Conservation (phyloP, 2,888 invertebrate species). For the Pyrocoelia pectoralis region DNA sequence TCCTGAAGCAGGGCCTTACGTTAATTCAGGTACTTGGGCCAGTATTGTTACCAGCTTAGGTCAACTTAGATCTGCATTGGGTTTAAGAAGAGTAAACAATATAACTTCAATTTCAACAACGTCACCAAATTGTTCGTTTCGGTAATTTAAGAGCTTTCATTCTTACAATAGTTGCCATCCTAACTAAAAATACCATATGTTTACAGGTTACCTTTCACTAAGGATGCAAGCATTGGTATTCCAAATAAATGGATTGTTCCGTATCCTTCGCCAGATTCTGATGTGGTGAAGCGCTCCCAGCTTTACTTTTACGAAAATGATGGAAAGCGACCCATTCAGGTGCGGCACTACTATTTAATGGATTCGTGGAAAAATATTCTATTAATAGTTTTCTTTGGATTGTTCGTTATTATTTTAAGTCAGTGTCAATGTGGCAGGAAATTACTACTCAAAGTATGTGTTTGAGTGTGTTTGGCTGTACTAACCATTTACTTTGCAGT, state of each 20-base stretch:
- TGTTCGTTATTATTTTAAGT: conserved; percentile 67
- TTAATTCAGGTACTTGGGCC: conserved; percentile 91
- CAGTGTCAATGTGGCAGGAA: conserved; percentile 68
- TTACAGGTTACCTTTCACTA: conserved; percentile 24
- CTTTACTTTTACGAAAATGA: conserved; percentile 72
- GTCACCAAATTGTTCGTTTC: no score
- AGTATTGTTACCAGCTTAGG: conserved; percentile 76
- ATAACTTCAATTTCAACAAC: no score
- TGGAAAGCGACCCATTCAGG: conserved; percentile 78
- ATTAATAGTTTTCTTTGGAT: conserved; percentile 63
- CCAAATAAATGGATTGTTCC: conserved; percentile 61
- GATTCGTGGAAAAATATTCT: conserved; percentile 64
- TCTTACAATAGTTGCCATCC: no score
- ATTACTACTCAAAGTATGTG: conserved; percentile 72
- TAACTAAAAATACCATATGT: no score
- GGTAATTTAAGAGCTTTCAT: no score
- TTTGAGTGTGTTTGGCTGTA: no score
- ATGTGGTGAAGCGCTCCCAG: conserved; percentile 84
- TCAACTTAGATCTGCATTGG: no score
- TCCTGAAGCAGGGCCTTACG: conserved; percentile 60
- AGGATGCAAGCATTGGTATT: conserved; percentile 5
- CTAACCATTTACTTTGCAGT: conserved; percentile 28
- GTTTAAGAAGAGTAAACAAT: no score
- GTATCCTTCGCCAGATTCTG: conserved; percentile 84
- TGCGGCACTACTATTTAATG: conserved; percentile 70